Conservation (phyloP, 2,888 invertebrate species). For the Synergus umbraculus region DNA sequence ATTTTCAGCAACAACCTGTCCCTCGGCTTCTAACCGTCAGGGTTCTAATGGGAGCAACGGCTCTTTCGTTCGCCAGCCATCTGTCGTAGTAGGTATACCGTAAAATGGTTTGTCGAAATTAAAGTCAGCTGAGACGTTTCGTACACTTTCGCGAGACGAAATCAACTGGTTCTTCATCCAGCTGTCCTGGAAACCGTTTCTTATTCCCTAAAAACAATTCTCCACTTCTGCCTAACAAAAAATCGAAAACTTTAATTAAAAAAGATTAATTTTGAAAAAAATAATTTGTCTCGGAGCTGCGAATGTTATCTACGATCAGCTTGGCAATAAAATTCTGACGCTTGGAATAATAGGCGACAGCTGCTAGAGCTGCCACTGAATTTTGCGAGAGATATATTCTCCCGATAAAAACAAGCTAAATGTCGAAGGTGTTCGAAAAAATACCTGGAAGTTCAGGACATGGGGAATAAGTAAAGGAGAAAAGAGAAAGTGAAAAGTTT, state of each 20-base stretch:
- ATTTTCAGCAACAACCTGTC: slow-evolving; percentile 54
- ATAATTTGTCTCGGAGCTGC: not conserved
- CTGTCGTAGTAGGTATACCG: slow-evolving; percentile 67
- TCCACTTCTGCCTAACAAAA: not conserved
- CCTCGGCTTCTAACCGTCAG: slow-evolving; percentile 52
- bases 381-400: not conserved
- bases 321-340: not conserved
- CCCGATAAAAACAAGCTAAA: not conserved
- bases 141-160: slow-evolving; percentile 53
- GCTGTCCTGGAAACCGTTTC: slow-evolving; percentile 54
- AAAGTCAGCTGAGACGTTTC: slow-evolving; percentile 73
- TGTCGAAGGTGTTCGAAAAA: not conserved
- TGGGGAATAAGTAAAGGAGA: not conserved
- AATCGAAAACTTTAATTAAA: not conserved
- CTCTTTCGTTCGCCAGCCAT: slow-evolving; percentile 75
- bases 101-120: slow-evolving; percentile 75
- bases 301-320: not conserved
- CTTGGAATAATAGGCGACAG: not conserved
- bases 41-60: slow-evolving; percentile 72
- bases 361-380: not conserved
- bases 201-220: slow-evolving; percentile 37
- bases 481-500: not conserved
- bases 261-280: not conserved
- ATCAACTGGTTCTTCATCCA: slow-evolving; percentile 50
- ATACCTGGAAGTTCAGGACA: not conserved